Conservation (phyloP, 2,113 vertebrate species). For the Larimichthys polyactis region DNA sequence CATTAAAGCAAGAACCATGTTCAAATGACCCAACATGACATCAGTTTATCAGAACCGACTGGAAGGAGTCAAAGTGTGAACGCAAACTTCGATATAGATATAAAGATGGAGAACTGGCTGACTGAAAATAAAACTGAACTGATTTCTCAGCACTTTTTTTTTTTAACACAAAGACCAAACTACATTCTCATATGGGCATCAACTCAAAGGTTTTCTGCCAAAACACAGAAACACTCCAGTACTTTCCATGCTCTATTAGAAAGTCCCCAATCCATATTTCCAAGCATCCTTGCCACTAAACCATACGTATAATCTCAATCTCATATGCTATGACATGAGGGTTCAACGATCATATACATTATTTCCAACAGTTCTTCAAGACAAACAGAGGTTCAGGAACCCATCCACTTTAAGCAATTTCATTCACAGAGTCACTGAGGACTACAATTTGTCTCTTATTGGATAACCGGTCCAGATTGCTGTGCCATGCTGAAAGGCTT, state of each 20-base stretch:
- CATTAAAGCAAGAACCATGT: background rate
- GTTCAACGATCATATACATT: conserved; percentile 47
- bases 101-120: conserved; percentile 9
- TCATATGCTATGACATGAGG: conserved; percentile 54
- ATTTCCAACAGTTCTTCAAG: conserved; percentile 45
- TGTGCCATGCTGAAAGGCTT: conserved; percentile 66
- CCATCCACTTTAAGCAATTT: conserved; percentile 64
- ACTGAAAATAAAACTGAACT: background rate
- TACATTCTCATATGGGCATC: conserved; percentile 18
- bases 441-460: conserved; percentile 59
- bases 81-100: background rate
- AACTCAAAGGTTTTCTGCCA: conserved; percentile 19
- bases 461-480: conserved; percentile 53
- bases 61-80: conserved; percentile 3
- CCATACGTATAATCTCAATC: conserved; percentile 51
- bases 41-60: background rate
- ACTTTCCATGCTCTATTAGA: conserved; percentile 56
- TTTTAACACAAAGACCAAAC: background rate
- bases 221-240: conserved; percentile 58
- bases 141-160: background rate
- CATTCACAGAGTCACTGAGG: conserved; percentile 61
- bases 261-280: conserved; percentile 48
- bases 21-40: background rate
- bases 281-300: conserved; percentile 42
- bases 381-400: conserved; percentile 52